Base-by-base conservation (phyloP, 1,140 invertebrate species). In the Condylostylus longicornis region DNA sequence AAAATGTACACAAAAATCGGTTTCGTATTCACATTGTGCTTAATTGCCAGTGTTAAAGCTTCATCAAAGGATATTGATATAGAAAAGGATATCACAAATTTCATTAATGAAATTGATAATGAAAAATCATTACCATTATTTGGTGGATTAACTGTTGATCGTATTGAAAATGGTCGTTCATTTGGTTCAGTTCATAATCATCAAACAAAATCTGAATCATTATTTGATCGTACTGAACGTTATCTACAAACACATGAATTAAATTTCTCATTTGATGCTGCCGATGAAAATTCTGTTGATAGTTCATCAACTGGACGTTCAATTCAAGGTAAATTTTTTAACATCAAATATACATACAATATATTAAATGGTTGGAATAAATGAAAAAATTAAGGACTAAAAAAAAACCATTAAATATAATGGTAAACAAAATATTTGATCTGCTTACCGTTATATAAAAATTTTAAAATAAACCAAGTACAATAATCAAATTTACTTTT, bases 211-310 rank as follows among this genome's bases (percentile, higher is more conserved):
- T 21, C 53, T 22, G 54, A 58, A 45, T 53, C 54, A 32, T 54
- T 58, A 31, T 54, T 53, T 35, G 64, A 65, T 40, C 62, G 62
- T 45, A 54, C 57, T 43, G 51, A 54, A 34, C 51, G 57, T 37
- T 68, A 61, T 48, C 46, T 66, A 35, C 43, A 52, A 36, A 58
- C 51, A 18, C 62, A 64, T 35, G 56, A 65, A 42, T 41, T 68
- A 38, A 58, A 55, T 40, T 51, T 63, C 13, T 46, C 51, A 37
- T 49, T 61, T 45, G 51, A 58, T 8, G 45, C 48, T 15, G 54
- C 56, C 35, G 46, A 52, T 33, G 48, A 53, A 32, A 51, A 51
- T 38, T 53, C 55, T 30, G 18, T 13, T 20, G 51, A 53, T 28
- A 35, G 49, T 31, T 54, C 57, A 42, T 58, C 47, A 34, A 43